Percentiles rank a stretch among this genome's conserved stretches.
Evolutionary conservation across 2,888 invertebrate species (phyloP).

Genomic region (Lysandra coridon): DNA sequence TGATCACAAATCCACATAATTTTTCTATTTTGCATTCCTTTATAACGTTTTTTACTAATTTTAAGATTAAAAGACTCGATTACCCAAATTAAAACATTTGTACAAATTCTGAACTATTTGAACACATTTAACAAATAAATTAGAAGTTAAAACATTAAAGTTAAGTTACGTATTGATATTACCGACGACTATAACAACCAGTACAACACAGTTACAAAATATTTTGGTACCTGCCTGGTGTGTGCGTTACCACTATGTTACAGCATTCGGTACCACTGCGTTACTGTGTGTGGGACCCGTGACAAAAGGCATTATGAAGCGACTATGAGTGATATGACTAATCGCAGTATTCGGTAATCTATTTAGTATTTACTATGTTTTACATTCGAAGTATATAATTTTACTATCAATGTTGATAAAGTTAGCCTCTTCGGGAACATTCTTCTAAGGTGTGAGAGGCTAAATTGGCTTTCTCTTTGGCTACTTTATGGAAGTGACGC

Average conservation of each 20-base stretch:
- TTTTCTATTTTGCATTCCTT: no score
- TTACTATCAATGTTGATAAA: neutral
- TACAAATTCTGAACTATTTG: neutral
- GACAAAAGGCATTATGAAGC: neutral
- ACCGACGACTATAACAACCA: neutral
- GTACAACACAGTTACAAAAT: neutral
- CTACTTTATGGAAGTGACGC: conserved; percentile 54
- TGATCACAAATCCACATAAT: neutral
- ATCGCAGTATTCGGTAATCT: neutral
- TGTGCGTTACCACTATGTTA: neutral
- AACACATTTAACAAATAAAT: conserved; percentile 8
- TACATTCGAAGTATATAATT: neutral
- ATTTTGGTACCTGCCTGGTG: no score
- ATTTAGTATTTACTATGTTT: neutral
- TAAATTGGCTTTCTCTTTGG: conserved; percentile 45
- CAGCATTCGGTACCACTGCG: neutral
- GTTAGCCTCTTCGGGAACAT: conserved; percentile 44
- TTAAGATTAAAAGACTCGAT: neutral
- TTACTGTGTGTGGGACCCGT: neutral
- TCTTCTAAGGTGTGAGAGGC: conserved; percentile 48
- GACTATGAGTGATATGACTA: neutral
- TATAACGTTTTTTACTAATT: no score
- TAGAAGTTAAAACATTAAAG: neutral
- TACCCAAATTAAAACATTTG: neutral
- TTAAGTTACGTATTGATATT: neutral